These are phyloP conservation scores for Subacronicta megacephala DNA, from an alignment of 2,888 invertebrate species.

Conservation along the genomic window DNA sequence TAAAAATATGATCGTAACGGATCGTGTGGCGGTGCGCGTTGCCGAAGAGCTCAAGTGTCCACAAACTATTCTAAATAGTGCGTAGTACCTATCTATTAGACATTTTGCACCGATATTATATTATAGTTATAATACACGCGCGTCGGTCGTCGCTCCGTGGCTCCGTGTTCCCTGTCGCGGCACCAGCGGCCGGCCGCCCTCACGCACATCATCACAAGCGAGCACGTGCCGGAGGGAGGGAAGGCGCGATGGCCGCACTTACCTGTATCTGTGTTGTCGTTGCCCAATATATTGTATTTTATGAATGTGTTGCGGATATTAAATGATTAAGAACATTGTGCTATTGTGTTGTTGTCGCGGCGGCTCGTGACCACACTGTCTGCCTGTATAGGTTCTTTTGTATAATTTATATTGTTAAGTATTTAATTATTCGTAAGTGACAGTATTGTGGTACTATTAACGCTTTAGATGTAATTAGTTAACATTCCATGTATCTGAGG, in stretches of 20 bases:
- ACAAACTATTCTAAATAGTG: slow-evolving; percentile 85
- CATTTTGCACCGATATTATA: slow-evolving; percentile 87
- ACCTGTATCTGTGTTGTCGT: slow-evolving; percentile 64
- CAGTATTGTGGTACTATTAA: slow-evolving; percentile 84
- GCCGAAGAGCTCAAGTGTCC: slow-evolving; percentile 76
- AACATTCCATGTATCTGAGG: slow-evolving; percentile 81
- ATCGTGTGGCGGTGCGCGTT: slow-evolving; percentile 65
- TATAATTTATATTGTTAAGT: slow-evolving; percentile 73
- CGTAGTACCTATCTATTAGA: slow-evolving; percentile 83
- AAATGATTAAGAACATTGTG: slow-evolving; percentile 36
- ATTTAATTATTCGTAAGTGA: slow-evolving; percentile 78
- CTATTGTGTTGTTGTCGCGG: slow-evolving; percentile 47
- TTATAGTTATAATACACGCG: slow-evolving; percentile 75
- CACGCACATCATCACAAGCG: slow-evolving; percentile 42
- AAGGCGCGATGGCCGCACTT: slow-evolving; percentile 20
- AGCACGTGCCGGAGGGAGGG: slow-evolving; percentile 4
- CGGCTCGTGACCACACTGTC: slow-evolving; percentile 44
- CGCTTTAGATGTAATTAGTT: slow-evolving; percentile 79
- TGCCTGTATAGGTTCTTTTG: slow-evolving; percentile 68
- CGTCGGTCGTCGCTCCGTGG: slow-evolving; percentile 65
- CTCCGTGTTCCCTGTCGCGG: slow-evolving; percentile 42
- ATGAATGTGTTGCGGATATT: slow-evolving; percentile 69
- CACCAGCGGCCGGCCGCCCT: neutral
- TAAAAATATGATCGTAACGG: slow-evolving; percentile 63
- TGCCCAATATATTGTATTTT: slow-evolving; percentile 67